Evolutionary conservation across 2,797 vertebrate genomes (phyloP), one percentile per base, ranked within the genome.

Genomic region (Alauda arvensis): DNA sequence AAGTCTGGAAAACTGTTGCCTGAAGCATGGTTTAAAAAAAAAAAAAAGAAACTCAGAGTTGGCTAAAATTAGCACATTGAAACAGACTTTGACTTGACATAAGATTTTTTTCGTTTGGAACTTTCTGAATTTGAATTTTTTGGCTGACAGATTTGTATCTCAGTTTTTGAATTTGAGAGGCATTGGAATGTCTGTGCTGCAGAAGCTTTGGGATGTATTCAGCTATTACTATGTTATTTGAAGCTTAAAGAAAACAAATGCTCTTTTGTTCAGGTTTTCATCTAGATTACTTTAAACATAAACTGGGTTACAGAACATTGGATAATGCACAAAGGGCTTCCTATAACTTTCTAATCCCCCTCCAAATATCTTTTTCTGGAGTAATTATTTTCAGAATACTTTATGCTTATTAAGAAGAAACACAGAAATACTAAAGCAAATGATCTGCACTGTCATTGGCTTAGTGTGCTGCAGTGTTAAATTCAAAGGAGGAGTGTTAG

Each of bases 261-360:
- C 37, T 71, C 18, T 67, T 70, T 78, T 84, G 51, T 92, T 85
- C 45, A 39, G 25, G 17, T 85, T 79, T 94, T 94, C 61, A 51
- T 91, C 43, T 79, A 55, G 55, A 40, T 80, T 86, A 67, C 34
- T 75, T 15, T 66, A 62, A 67, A 48, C 4, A 5, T 86, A 75
- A 82, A 78, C 31, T 76, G 33, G 29, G 29, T 71, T 86, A 61
- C 62, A 85, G 66, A 49, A 56, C 13, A 52, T 12, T 52, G 46
- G 34, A 78, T 81, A 83, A 82, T 51, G 34, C 37, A 71, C 57
- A 72, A 55, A 75, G 51, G 68, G 42, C 53, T 88, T 91, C 33
- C 31, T 46, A 20, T 70, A 57, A 37, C 25, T 89, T 90, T 92
- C 20, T 83, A 93, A 80, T 85, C 25, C 40, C 12, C 24, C 14